Evolutionary conservation across 2,888 invertebrate genomes (phyloP), one percentile per base, ranked within the genome.

Genomic region (Corythucha ciliata): DNA sequence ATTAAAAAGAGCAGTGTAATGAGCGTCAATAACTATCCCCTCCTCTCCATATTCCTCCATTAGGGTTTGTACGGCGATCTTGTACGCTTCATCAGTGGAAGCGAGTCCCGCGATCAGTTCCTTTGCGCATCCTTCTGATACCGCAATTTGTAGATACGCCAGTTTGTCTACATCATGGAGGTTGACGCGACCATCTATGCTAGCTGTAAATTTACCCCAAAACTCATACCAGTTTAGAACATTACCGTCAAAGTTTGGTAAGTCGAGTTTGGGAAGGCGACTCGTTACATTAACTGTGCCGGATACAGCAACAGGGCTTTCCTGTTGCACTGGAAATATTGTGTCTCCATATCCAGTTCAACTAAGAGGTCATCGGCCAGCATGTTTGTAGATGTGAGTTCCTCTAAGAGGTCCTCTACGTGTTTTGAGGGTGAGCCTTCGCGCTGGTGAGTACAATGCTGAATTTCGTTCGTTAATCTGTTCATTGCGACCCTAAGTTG

Each of bases 111-210:
- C 40, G 3, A 40, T 16, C 2, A 25, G 24, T 12, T 25, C 25
- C n/a, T 40, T 40, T 7, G 40, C 40, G 3, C 25, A 22, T 21
- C 40, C 40, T 12, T 40, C 40, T n/a, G n/a, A n/a, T 10, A 40
- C 22, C 22, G 25, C 4, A 25, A 25, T 41, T 10, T n/a, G 4
- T n/a, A 41, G 41, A n/a, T 41, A 25, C 4, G 41, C 14, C 41
- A 41, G 27, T n/a, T 41, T 41, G 16, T 41, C 37, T 2, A 37
- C 37, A 20, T 37, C 20, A 37, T 24, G 21, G 10, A 8, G 12
- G 10, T 36, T 5, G 20, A 16, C n/a, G 14, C 41, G 25, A 14
- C 18, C 27, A 4, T 41, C n/a, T 4, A 41, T 41, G 3, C 12
- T 27, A 5, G 41, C 25, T 4, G 41, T 26, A 14, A 41, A 41